Evolutionary conservation across 2,113 vertebrate genomes (phyloP), one percentile per base, ranked within the genome.

Genomic region (Scytalopus superciliaris): DNA sequence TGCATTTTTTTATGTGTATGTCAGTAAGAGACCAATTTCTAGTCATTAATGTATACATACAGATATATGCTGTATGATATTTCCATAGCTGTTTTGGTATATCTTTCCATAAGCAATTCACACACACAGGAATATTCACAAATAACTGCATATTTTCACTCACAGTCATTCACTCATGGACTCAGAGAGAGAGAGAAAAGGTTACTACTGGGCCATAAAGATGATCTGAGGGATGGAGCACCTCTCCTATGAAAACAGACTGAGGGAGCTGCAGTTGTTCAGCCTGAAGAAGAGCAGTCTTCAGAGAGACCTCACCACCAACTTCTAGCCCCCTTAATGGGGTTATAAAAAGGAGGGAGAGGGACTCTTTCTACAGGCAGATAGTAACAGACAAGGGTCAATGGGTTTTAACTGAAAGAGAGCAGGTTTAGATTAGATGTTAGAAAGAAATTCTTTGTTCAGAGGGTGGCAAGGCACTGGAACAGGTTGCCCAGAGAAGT

Each of bases 11-110:
- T 96, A 50, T 50, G 22, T 86, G 42, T 84, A 57, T 59, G 84
- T 94, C 76, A 93, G 37, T 90, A 96, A 79, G n/a, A 84, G 67
- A 80, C 6, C 44, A 78, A 44, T 82, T 72, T 90, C 77, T 94
- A 53, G 84, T 91, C 87, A 25, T 64, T 91, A 89, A 63, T 45
- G 4, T 30, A 40, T 52, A 52, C 7, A 31, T 37, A 49, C 4
- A 78, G 25, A 8, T 31, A 33, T 28, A 77, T 33, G 7, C 49
- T 25, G 25, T 23, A 44, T 57, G 23, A 44, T n/a, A 75, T 63
- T 70, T 90, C 6, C 28, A 42, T 42, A 31, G 7, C 10, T 80
- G 31, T 23, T 74, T 72, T 72, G 9, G 18, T 57, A 91, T 87
- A 59, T 67, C 5, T 72, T 50, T 91, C 19, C 33, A 64, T 9